Base-by-base conservation (phyloP, 1,140 invertebrate species). In the Pteromalus puparum region DNA sequence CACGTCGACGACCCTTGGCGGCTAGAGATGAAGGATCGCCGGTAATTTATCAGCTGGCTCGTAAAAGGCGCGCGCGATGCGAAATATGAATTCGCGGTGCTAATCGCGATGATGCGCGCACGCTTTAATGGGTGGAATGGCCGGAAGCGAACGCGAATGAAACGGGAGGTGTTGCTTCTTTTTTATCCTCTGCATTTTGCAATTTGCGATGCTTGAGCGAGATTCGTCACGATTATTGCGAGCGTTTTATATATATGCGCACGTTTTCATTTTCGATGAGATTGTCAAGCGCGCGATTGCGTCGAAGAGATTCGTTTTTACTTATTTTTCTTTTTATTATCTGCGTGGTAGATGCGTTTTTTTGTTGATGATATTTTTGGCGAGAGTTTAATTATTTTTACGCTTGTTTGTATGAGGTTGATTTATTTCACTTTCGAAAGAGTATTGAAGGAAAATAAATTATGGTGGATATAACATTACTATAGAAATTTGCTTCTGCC, bases 51-150 rank as follows among this genome's bases (percentile, higher is more conserved):
- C 48, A 65, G 42, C 26, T 21, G 28, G 28, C 48, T 68, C 68
- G 80, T 76, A 83, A 87, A 61, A 84, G 68, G 34, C 65, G 42
- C 10, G 26, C 46, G 21, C 67, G 74, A 68, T 82, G 81, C 68
- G 34, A 77, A 77, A 61, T 85, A 38, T 77, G 10, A 42, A 65
- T 61, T 83, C 68, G 67, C 24, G 10, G 21, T 13, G 65, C 73
- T 74, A 81, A 86, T 79, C 79, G 83, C 85, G 87, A 87, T 87
- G 86, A 87, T 87, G 86, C 85, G 86, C 87, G 88, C 88, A 85
- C 88, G 88, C 87, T 84, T 87, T 87, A 86, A 86, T 86, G 86
- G 87, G 67, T 0, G 67, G 24, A 18, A 70, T 0, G 26, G 12
- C 67, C 67, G 67, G 67, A 70, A 70, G 67, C 10, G 24, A 26